Base-by-base conservation (phyloP, 2,797 vertebrate genomes). In the Microcaecilia unicolor region DNA sequence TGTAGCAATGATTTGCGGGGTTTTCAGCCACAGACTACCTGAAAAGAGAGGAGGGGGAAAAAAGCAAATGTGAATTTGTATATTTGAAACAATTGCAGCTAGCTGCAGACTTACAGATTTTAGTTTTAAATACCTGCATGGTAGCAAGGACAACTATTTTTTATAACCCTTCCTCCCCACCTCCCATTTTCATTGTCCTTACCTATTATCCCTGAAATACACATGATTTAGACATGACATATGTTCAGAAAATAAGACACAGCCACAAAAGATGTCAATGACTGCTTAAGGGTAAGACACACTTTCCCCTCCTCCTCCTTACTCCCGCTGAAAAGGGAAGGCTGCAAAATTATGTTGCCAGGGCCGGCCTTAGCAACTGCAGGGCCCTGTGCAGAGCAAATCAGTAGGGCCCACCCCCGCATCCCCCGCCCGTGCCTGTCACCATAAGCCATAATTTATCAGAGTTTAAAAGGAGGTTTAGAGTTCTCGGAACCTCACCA, bases 71-170 rank as follows among this genome's bases (percentile, higher is more conserved):
- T 64, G 74, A 72, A 73, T 63, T 55, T 41, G 48, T 51, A 51
- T 49, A 25, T 61, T 62, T 45, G 54, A 67, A 51, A 58, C 49
- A 70, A 44, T 28, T 51, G 55, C 64, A 65, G 40, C 18, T 34
- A 47, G 58, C 41, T 68, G 65, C 61, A 58, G 44, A 47, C 12
- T 26, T 61, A 36, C 55, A 57, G 56, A 49, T 49, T 56, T 13
- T 16, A 18, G 24, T 48, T 24, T 72, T 54, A 58, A 67, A 67
- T 66, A 71, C 68, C 75, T 83, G 78, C 78, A 88, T 60, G 84
- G 85, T 85, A 89, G 78, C 88, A 83, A 81, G 78, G 79, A 83
- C 69, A 70, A 70, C 63, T 28, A 34, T 46, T 54, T 60, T 69
- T 17, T 25, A 24, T n/a, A n/a, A n/a, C n/a, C 63, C 64, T 55